phyloP scores from a whole-genome alignment of 2,888 invertebrate genomes.

The Eudasyphora cyanicolor region DNA sequence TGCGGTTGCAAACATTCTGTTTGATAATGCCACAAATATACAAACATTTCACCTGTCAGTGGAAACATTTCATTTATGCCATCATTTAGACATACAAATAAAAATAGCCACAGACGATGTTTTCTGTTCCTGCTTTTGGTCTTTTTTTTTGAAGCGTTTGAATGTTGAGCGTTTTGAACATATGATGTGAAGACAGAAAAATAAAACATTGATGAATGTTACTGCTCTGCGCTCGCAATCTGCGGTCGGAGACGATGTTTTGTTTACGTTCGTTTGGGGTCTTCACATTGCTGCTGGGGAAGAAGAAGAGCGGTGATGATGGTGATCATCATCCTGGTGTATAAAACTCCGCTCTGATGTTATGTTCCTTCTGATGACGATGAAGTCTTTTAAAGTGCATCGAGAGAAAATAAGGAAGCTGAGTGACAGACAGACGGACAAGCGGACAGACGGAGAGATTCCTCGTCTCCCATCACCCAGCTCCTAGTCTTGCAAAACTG shows the following conservation, averaged over 20 bases:
- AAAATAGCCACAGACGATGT: conserved; percentile 11
- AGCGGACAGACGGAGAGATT: conserved; percentile 2
- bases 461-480: background rate
- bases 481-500: background rate
- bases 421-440: background rate
- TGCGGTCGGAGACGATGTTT: conserved; percentile 38
- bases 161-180: conserved; percentile 48
- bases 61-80: conserved; percentile 65
- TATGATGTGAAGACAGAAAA: conserved; percentile 64
- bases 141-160: conserved; percentile 30
- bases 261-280: background rate
- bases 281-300: background rate
- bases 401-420: background rate
- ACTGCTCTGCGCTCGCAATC: conserved; percentile 9
- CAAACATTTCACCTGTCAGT: conserved; percentile 64
- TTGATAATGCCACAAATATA: conserved; percentile 47
- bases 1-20: background rate
- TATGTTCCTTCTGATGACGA: conserved; percentile 22
- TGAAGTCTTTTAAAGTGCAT: conserved; percentile 42
- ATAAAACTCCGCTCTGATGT: background rate
- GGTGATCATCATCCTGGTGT: conserved; percentile 36
- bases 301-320: background rate
- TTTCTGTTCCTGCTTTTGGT: background rate
- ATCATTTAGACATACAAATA: conserved; percentile 61
- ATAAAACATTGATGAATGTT: conserved; percentile 64